Conservation (phyloP, 2,797 vertebrate species). For the Neostethus bicornis region DNA sequence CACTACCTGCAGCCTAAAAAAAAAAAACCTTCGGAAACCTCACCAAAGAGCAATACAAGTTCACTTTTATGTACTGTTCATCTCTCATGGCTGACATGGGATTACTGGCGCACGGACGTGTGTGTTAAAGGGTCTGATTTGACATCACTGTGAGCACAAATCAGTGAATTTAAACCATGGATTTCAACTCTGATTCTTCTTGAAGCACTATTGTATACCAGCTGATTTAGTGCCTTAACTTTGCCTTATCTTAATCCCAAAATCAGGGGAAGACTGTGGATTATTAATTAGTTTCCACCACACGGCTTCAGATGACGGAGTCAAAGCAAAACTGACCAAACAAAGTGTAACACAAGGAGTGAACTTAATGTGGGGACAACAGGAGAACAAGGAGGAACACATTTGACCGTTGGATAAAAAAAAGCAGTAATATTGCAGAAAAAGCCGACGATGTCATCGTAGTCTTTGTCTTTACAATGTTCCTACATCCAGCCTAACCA, state of each 20-base stretch:
- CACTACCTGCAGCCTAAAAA: slow-evolving; percentile 56
- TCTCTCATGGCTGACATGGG: slow-evolving; percentile 68
- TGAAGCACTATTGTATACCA: slow-evolving; percentile 59
- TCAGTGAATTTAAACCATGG: slow-evolving; percentile 24
- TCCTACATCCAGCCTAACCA: slow-evolving; percentile 69
- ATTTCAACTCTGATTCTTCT: slow-evolving; percentile 33
- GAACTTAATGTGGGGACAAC: slow-evolving; percentile 25
- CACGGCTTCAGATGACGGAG: slow-evolving; percentile 20
- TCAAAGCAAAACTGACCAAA: slow-evolving; percentile 36
- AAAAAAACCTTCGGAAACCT: slow-evolving; percentile 63
- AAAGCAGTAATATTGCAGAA: slow-evolving; percentile 26
- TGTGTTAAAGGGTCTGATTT: slow-evolving; percentile 26
- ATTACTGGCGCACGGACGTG: slow-evolving; percentile 20
- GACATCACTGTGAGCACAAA: slow-evolving; percentile 35
- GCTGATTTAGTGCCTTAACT: slow-evolving; percentile 56
- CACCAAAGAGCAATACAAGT: slow-evolving; percentile 71
- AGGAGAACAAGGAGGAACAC: slow-evolving; percentile 6
- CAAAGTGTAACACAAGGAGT: slow-evolving; percentile 26
- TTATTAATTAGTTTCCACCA: slow-evolving; percentile 27
- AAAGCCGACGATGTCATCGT: slow-evolving; percentile 30
- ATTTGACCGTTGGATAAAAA: slow-evolving; percentile 15
- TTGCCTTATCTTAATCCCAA: slow-evolving; percentile 57
- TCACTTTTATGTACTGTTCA: slow-evolving; percentile 23
- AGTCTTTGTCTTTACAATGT: slow-evolving; percentile 48
- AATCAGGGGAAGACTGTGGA: slow-evolving; percentile 30